phyloP scores from a whole-genome alignment of 2,113 vertebrate genomes.

The Columba janthina region DNA sequence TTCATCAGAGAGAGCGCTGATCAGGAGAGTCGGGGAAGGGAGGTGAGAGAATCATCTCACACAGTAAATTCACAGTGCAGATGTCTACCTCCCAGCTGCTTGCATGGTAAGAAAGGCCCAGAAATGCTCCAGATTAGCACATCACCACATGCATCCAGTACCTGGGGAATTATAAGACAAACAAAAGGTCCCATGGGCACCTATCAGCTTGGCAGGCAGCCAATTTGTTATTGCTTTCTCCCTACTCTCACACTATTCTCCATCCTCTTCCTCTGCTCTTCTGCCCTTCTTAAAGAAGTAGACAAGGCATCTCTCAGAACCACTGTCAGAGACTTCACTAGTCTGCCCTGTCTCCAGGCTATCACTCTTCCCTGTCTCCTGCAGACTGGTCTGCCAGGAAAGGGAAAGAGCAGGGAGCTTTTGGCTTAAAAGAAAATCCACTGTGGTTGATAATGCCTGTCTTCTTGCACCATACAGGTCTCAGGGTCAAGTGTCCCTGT shows the following conservation, averaged over 20 bases:
- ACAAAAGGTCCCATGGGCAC: not conserved
- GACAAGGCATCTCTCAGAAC: not conserved
- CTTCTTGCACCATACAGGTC: not conserved
- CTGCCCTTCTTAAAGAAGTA: not conserved
- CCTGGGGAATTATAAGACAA: not conserved
- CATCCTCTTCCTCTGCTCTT: not conserved
- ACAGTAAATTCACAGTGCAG: not conserved
- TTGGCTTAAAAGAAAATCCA: not conserved
- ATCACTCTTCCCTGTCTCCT: not conserved
- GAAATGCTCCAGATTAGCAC: not conserved
- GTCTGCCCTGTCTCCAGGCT: not conserved
- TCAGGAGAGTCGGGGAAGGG: too few relatives aligned
- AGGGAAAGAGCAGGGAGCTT: not conserved
- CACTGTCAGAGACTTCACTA: not conserved
- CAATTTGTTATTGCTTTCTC: not conserved
- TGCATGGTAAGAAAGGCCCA: not conserved
- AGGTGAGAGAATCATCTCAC: not conserved
- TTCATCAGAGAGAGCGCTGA: not conserved
- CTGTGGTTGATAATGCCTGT: not conserved
- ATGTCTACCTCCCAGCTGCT: constrained; percentile 6
- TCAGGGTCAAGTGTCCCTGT: not conserved
- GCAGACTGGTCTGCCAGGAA: not conserved
- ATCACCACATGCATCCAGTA: not conserved
- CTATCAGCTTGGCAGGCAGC: not conserved
- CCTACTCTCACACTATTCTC: not conserved